Evolutionary conservation across 2,797 vertebrate species (phyloP), one percentile per base, ranked within the genome.

Genomic region (Mus caroli): DNA sequence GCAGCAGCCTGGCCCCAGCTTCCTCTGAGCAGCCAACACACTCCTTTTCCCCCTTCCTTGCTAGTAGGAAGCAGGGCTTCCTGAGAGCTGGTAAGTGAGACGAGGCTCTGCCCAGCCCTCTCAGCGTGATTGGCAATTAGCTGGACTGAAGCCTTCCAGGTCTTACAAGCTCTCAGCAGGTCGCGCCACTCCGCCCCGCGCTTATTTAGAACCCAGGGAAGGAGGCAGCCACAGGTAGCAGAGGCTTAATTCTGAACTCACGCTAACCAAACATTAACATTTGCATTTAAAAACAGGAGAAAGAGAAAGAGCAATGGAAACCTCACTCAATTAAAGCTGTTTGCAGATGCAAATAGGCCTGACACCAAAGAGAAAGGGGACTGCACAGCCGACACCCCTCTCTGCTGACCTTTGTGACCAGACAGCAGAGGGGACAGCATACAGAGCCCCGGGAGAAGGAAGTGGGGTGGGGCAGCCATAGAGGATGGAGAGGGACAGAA

Each of bases 281-380:
- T 84, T 97, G 69, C 95, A 96, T 97, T 95, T 97, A 97, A 97
- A 94, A 98, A 24, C 75, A 0, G 80, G 96, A 64, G n/a, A 90
- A 86, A 62, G 80, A 96, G 97, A 98, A 98, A 71, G 97, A 12
- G 96, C 56, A 92, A 91, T 90, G 20, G 97, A 95, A 97, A 98
- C 95, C 89, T 94, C 71, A 94, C 78, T 78, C 88, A 92, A 94
- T 97, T 97, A 97, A 92, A 97, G 95, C 9, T 78, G 90, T 94
- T 97, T 97, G 93, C 95, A 97, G 93, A 96, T 97, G 94, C 96
- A 96, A 96, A 97, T 97, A 96, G 46, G 92, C 92, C 94, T 97
- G 94, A 97, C 95, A 92, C 11, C 1, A 54, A 92, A 94, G 37
- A 97, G 94, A 96, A 97, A 97, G 90, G 90, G 77, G 64, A 77